Conservation (phyloP, 2,113 vertebrate species). For the Dasyprocta punctata region DNA sequence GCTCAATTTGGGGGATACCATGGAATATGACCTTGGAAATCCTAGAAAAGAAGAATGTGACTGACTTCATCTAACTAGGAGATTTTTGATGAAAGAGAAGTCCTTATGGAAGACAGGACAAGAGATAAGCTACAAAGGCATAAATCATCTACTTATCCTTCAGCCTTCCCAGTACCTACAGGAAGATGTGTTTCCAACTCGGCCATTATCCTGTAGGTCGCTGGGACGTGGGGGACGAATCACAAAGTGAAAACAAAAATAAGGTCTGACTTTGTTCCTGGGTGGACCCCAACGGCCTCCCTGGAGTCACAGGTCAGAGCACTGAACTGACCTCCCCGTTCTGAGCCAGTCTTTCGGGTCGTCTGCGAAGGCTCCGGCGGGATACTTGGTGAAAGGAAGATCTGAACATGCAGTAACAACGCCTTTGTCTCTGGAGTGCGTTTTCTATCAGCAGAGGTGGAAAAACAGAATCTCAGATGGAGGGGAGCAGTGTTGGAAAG, state of each 20-base stretch:
- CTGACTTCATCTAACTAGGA: neutral
- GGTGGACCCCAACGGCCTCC: neutral
- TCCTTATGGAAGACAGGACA: neutral
- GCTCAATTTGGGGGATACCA: neutral
- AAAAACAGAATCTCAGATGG: neutral
- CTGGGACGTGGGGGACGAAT: neutral
- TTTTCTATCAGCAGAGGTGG: neutral
- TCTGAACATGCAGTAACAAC: no score
- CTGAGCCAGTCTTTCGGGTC: neutral
- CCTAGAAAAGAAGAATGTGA: neutral
- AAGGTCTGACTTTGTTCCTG: neutral
- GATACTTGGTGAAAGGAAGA: neutral
- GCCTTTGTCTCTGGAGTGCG: slow-evolving; percentile 6
- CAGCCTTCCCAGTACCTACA: neutral
- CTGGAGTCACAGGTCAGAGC: neutral
- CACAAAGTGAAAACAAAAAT: neutral
- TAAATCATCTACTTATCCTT: neutral
- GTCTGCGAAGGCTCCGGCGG: neutral
- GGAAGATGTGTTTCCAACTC: neutral
- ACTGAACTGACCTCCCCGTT: neutral
- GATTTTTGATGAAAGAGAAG: neutral
- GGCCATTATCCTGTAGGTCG: neutral
- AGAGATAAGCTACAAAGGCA: neutral
- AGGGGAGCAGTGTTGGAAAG: neutral
- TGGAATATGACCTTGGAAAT: neutral